These are phyloP conservation scores for Luscinia megarhynchos DNA, from an alignment of 2,797 vertebrate species.

Conservation along the genomic window DNA sequence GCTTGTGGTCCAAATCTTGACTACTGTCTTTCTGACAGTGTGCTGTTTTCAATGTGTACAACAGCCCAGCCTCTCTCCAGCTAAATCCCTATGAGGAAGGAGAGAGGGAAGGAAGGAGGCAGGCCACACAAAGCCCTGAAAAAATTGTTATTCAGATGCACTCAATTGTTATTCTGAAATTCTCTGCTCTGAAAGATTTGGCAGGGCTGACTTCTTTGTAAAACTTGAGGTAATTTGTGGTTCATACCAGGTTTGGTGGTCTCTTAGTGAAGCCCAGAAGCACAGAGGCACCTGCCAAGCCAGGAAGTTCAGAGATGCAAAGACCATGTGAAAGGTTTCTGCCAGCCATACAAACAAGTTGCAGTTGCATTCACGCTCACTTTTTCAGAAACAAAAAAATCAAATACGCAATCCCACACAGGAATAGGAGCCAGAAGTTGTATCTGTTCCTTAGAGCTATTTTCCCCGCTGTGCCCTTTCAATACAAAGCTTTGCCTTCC, in stretches of 20 bases:
- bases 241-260: neutral
- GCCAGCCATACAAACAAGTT: neutral
- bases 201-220: neutral
- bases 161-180: neutral
- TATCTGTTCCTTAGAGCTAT: neutral
- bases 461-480: neutral
- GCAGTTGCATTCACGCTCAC: neutral
- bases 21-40: neutral
- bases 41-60: neutral
- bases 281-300: neutral
- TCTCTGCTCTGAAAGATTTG: neutral
- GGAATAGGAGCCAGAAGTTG: neutral
- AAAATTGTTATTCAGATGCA: neutral
- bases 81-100: neutral
- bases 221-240: neutral
- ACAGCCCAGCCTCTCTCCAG: accelerated
- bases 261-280: neutral
- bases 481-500: neutral
- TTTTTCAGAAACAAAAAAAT: neutral
- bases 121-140: neutral
- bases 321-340: neutral
- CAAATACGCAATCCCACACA: accelerated
- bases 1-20: neutral
- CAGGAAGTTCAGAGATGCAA: neutral
- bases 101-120: neutral